Percentiles rank a stretch among this genome's conserved stretches.
These are phyloP conservation scores for Megalonaias nervosa DNA, from an alignment of 1,140 invertebrate species.

Conservation along the genomic window DNA sequence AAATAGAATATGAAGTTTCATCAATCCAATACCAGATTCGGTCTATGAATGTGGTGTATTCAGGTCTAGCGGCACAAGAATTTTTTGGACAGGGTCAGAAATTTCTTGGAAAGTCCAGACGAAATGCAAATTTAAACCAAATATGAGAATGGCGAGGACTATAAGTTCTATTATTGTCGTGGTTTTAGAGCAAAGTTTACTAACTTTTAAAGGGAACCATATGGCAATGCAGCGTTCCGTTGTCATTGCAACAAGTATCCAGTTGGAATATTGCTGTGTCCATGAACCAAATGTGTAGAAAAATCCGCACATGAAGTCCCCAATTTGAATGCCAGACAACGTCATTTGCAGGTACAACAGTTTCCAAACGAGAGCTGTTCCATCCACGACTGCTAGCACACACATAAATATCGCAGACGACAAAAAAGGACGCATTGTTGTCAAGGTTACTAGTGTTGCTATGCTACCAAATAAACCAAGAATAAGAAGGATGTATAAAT, in stretches of 20 bases:
- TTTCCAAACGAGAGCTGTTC: slow-evolving; percentile 42
- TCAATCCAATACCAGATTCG: slow-evolving; percentile 55
- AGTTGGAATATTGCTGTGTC: slow-evolving; percentile 54
- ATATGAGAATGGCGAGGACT: slow-evolving; percentile 37
- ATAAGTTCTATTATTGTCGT: slow-evolving; percentile 26
- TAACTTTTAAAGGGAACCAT: slow-evolving; percentile 57
- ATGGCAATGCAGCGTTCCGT: slow-evolving; percentile 61
- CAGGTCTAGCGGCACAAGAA: slow-evolving; percentile 25
- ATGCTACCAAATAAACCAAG: slow-evolving; percentile 58
- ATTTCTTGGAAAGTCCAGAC: slow-evolving; percentile 38
- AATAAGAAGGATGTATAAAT: slow-evolving; percentile 48
- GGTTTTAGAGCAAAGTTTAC: slow-evolving; percentile 39
- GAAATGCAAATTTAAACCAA: slow-evolving; percentile 40
- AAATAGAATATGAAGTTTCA: slow-evolving; percentile 44
- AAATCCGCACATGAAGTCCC: slow-evolving; percentile 40
- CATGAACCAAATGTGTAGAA: slow-evolving; percentile 50
- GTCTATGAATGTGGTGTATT: slow-evolving; percentile 28
- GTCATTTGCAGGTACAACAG: slow-evolving; percentile 43
- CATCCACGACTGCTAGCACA: slow-evolving; percentile 50
- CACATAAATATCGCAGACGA: slow-evolving; percentile 56
- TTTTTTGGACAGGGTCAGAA: background rate
- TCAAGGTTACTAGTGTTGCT: slow-evolving; percentile 47
- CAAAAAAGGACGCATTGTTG: slow-evolving; percentile 44
- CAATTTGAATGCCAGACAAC: slow-evolving; percentile 33
- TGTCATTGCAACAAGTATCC: slow-evolving; percentile 62